Evolutionary conservation across 2,797 vertebrate genomes (phyloP), one percentile per base, ranked within the genome.

Genomic region (Myoxocephalus aenaeus): DNA sequence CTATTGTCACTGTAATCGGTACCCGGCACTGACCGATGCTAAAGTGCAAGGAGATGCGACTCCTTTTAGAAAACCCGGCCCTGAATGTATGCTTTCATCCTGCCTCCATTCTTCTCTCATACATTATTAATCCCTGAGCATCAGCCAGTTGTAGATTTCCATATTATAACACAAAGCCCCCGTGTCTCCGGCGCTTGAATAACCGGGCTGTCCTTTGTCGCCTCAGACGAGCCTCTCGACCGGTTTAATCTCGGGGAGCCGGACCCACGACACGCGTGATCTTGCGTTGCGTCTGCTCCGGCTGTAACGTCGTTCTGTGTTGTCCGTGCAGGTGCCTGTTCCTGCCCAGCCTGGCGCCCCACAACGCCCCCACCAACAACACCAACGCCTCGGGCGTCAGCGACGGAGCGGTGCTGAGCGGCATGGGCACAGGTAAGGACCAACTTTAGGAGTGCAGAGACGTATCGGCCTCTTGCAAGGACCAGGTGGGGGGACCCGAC

Each of bases 311-410:
- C 68, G 40, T 44, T 7, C 57, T 70, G 25, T 81, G 25, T 74
- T 7, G 48, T 77, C 65, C 8, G 0, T 54, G 51, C 83, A 99
- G 98, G 76, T 99, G 98, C 85, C 93, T 99, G 81, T 99, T 99
- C 85, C 93, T 99, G 87, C 98, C 98, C 74, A 99, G 98, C 79
- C 92, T 99, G 93, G 98, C 98, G 56, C 98, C 98, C 36, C 98
- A 99, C 86, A 99, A 99, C 9, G 96, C 96, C 2, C 95, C 96
- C 36, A 96, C 96, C 83, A 98, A 96, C 88, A 98, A 97, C 77
- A 93, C 96, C n/a, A 97, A 96, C 58, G 91, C 96, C 34, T 97
- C 97, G 3, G 96, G 97, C 5, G 96, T 98, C 64, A 95, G 88
- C 1, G 98, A 99, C 0, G 97, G 97, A 13, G 96, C 97, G 0